These are phyloP conservation scores for Xenus cinereus DNA, from an alignment of 2,113 vertebrate genomes.

Conservation along the genomic window DNA sequence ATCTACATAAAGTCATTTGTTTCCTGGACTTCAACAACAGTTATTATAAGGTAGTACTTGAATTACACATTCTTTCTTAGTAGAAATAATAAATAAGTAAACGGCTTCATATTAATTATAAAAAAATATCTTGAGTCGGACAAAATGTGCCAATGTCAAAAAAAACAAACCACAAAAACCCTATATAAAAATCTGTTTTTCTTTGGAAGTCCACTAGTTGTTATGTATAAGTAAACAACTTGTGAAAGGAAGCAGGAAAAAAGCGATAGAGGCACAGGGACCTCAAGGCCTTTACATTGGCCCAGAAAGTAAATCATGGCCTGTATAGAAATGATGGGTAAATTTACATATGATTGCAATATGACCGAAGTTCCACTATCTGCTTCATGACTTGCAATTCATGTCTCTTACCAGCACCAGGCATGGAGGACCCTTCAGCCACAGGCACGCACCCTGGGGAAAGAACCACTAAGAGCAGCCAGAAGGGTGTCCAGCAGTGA, in stretches of 20 bases:
- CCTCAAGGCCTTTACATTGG: not conserved
- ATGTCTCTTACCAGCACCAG: not conserved
- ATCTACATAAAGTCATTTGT: not conserved
- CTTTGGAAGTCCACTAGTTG: not conserved
- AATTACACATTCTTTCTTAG: not conserved
- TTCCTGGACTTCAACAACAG: not conserved
- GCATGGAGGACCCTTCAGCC: not conserved
- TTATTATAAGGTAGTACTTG: not conserved
- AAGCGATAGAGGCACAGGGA: not conserved
- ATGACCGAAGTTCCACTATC: not conserved
- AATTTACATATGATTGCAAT: not conserved
- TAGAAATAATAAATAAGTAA: not conserved
- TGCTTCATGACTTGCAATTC: not conserved
- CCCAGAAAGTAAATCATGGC: not conserved
- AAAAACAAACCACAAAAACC: not conserved
- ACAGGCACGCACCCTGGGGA: rapidly evolving
- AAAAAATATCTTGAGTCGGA: not conserved
- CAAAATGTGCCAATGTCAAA: not conserved
- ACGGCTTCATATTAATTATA: not conserved
- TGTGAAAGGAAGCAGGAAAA: not conserved
- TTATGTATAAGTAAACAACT: not conserved
- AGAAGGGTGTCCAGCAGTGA: not conserved
- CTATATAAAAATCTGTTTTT: not conserved
- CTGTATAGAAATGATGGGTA: not conserved
- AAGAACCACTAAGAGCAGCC: not conserved